These are phyloP conservation scores for Synergus itoensis DNA, from an alignment of 2,888 invertebrate genomes.

Conservation along the genomic window DNA sequence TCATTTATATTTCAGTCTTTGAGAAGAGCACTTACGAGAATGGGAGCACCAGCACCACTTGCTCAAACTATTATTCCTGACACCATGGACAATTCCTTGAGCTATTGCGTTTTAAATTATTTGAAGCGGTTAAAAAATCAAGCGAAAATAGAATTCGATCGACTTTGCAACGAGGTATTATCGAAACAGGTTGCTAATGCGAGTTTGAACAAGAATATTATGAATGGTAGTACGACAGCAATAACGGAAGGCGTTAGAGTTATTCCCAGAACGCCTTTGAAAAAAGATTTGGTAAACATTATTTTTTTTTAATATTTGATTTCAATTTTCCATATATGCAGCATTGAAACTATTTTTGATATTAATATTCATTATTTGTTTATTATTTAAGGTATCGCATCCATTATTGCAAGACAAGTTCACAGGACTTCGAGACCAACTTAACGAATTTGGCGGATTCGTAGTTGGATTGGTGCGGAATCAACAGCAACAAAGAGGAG, in stretches of 20 bases:
- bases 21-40: conserved; percentile 92
- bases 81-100: conserved; percentile 93
- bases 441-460: conserved; percentile 92
- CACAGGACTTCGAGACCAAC: conserved; percentile 88
- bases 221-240: conserved; percentile 77
- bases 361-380: conserved; percentile 39
- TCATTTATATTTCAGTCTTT: conserved; percentile 84
- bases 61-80: conserved; percentile 94
- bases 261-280: conserved; percentile 84
- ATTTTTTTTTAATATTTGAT: background rate
- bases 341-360: conserved; percentile 1
- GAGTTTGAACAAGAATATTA: conserved; percentile 70
- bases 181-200: conserved; percentile 80
- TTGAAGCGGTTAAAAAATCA: conserved; percentile 97
- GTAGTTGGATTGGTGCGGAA: conserved; percentile 85
- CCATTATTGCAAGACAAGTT: conserved; percentile 91
- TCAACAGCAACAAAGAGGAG: conserved; percentile 80
- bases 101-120: conserved; percentile 95
- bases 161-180: conserved; percentile 89
- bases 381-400: conserved; percentile 80
- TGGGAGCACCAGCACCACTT: conserved; percentile 92
- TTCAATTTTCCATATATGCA: background rate
- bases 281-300: conserved; percentile 86
- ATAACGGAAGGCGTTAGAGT: conserved; percentile 88
- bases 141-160: conserved; percentile 94